Base-by-base conservation (phyloP, 2,888 invertebrate species). In the Eumerus sabulonum region DNA sequence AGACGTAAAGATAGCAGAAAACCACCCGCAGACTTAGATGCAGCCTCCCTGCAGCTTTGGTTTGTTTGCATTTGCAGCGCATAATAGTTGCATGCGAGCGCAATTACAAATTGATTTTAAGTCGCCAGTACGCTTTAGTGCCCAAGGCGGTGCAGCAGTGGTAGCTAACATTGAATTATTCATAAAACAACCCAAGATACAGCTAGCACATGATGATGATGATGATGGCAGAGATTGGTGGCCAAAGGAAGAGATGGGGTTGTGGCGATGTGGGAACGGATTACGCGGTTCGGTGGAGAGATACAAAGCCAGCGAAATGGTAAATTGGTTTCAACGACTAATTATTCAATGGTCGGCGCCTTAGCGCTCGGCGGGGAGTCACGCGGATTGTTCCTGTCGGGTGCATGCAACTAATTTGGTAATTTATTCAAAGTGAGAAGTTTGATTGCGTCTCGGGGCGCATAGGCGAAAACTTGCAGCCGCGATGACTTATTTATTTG, bases 51-150 rank as follows among this genome's bases (percentile, higher is more conserved):
- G 50, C 40, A 19, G 19, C 38, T 56, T 59, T 59, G 14, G 47
- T 66, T 54, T 44, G 63, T 66, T 57, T 48, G 48, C 59, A 48
- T 72, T 13, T 57, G 14, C 12, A 40, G 13, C 17, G 38, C 42
- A 60, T 35, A 27, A 36, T 13, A 56, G 45, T 35, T 48, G 40
- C 35, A 11, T 40, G 50, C 12, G 50, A 76, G 50, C 68, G 79
- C 79, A 79, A 79, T 79, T 79, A 79, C 79, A 79, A 74, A 74
- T 79, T 79, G 79, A 79, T 64, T 70, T 70, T 35, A 74, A 79
- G 64, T 70, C 51, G 70, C 70, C 64, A 62, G 45, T 62, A 67
- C 62, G 40, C 40, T 1, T 1, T 40, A n/a, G n/a, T 40, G 40
- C 40, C 64, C 5, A 48, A 38, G 74, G 79, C 74, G 59, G 63